Evolutionary conservation across 2,888 invertebrate species (phyloP).

Genomic region (Lasioglossum calceatum): DNA sequence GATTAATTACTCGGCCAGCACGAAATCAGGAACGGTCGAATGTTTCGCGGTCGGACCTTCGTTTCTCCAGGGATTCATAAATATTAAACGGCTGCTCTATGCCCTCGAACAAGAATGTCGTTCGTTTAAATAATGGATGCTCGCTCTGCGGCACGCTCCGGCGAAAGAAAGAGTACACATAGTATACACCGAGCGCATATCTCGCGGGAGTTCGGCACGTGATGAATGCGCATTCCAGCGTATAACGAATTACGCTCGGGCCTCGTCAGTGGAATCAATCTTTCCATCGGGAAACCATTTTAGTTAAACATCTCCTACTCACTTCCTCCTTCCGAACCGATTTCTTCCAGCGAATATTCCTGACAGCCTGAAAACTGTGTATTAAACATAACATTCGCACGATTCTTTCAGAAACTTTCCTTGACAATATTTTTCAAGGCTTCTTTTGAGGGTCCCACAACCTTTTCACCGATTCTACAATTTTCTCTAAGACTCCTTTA

Average conservation of each 20-base stretch:
- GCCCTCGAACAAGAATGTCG: conserved; percentile 36
- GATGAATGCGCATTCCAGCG: conserved; percentile 44
- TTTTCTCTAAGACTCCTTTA: no score
- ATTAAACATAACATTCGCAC: no score
- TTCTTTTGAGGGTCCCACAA: no score
- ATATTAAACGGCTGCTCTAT: conserved; percentile 43
- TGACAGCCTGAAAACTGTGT: no score
- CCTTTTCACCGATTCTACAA: no score
- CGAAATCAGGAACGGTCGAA: conserved; percentile 24
- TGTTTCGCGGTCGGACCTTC: conserved; percentile 17
- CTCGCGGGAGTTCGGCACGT: conserved; percentile 7
- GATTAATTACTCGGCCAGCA: conserved; percentile 37
- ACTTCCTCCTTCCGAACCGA: neutral
- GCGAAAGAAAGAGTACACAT: conserved; percentile 1
- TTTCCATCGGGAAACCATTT: conserved; percentile 34
- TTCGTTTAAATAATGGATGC: conserved; percentile 57
- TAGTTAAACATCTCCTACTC: neutral
- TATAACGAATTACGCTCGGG: conserved; percentile 30
- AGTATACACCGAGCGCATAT: neutral
- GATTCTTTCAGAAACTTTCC: no score
- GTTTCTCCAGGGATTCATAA: conserved; percentile 33
- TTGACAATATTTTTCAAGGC: neutral
- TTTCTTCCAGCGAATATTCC: neutral
- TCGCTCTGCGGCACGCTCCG: conserved; percentile 1
- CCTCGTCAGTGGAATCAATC: conserved; percentile 20